Evolutionary conservation across 2,888 invertebrate species (phyloP).

Genomic region (Hipparchia sbordonii): DNA sequence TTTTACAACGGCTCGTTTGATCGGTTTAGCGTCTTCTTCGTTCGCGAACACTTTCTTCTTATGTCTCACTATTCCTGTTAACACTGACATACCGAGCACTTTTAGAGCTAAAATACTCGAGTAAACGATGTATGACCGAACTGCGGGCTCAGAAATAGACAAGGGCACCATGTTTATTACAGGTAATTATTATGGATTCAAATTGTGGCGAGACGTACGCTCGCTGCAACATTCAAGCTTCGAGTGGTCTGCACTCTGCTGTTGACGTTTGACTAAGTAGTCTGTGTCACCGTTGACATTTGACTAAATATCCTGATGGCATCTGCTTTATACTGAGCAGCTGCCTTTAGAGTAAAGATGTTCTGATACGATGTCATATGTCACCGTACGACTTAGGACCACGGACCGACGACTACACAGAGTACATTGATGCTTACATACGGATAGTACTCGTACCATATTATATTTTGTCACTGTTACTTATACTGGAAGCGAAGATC

Average conservation of each 20-base stretch:
- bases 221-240: background rate
- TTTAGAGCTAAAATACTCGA: conserved; percentile 67
- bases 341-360: no score
- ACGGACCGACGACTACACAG: no score
- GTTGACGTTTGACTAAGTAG: background rate
- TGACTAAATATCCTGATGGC: background rate
- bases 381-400: no score
- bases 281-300: no score
- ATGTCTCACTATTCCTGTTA: conserved; percentile 58
- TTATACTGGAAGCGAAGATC: no score
- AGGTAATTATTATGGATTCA: conserved; percentile 45
- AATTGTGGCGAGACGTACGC: conserved; percentile 29
- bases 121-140: conserved; percentile 66
- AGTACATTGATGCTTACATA: no score
- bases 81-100: conserved; percentile 50
- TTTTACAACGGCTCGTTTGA: conserved; percentile 59
- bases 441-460: no score
- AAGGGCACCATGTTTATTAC: conserved; percentile 47
- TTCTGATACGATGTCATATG: no score
- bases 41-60: conserved; percentile 60
- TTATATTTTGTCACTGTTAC: no score
- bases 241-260: background rate
- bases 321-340: background rate
- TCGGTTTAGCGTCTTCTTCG: conserved; percentile 60
- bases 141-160: conserved; percentile 36